A percentile compares a stretch with the other conserved stretches of the same genome.
phyloP scores from a whole-genome alignment of 2,113 vertebrate species.

The Erinaceus europaeus region DNA sequence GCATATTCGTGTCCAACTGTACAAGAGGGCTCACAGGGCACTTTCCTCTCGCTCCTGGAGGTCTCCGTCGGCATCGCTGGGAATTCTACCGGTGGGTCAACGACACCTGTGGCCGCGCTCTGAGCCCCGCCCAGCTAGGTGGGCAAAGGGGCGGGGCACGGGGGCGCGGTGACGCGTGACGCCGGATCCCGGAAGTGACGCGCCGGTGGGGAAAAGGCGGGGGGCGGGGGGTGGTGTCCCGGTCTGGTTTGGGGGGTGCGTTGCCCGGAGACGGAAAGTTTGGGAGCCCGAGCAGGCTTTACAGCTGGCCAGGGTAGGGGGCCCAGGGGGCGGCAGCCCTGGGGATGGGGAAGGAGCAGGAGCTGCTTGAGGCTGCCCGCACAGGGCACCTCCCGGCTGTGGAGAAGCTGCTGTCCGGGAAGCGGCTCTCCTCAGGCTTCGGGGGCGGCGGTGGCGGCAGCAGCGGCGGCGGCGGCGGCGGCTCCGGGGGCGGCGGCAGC shows the following conservation, averaged over 20 bases:
- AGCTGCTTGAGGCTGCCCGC: constrained; percentile 95
- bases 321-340: constrained; percentile 44
- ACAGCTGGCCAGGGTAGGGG: background rate
- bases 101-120: background rate
- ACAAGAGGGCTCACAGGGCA: rapidly evolving
- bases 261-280: constrained; percentile 75
- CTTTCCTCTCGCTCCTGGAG: rapidly evolving
- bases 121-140: constrained; percentile 68
- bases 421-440: constrained; percentile 88
- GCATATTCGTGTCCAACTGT: background rate
- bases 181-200: constrained; percentile 79
- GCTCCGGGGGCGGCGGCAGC: constrained; percentile 73
- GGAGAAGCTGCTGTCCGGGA: constrained; percentile 95
- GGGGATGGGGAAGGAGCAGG: constrained; percentile 97
- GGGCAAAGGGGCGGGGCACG: constrained; percentile 34
- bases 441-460: constrained; percentile 82
- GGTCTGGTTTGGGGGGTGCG: constrained; percentile 64
- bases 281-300: constrained; percentile 35
- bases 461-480: constrained; percentile 77
- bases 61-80: rapidly evolving
- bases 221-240: constrained; percentile 58
- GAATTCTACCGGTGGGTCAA: rapidly evolving
- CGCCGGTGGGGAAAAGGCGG: background rate
- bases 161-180: constrained; percentile 65
- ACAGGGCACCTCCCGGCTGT: constrained; percentile 94